Evolutionary conservation across 2,888 invertebrate species (phyloP).

Genomic region (Latrodectus hesperus): DNA sequence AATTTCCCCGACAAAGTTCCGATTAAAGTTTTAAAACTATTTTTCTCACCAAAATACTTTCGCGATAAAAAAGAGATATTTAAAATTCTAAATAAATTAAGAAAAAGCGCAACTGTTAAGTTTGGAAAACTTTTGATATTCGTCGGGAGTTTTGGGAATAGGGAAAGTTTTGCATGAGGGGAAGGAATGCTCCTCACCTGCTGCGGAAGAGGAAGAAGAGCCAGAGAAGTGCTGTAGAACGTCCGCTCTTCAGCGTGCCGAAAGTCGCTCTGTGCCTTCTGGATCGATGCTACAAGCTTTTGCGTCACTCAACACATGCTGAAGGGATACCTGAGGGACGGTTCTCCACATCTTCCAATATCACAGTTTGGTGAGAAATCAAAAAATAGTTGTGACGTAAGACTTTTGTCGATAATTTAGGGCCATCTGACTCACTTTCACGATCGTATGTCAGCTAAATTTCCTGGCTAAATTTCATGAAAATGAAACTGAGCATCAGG

Average conservation of each 20-base stretch:
- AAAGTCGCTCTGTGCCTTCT: constrained; percentile 13
- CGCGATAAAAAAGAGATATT: too few species aligned
- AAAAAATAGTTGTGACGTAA: constrained; percentile 43
- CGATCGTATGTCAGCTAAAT: background rate
- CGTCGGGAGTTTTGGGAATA: too few species aligned
- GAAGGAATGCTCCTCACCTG: background rate
- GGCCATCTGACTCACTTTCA: constrained; percentile 2
- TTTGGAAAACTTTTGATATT: too few species aligned
- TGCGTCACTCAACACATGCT: constrained; percentile 60
- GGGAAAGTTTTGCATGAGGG: too few species aligned
- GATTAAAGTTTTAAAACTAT: too few species aligned
- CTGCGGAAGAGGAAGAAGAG: background rate
- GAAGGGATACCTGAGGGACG: constrained; percentile 57
- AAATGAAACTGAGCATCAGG: too few species aligned
- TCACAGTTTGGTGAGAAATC: constrained; percentile 29
- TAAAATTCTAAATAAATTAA: too few species aligned
- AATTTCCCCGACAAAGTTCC: too few species aligned
- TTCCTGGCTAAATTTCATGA: too few species aligned
- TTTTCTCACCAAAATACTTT: too few species aligned
- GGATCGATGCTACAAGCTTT: constrained; percentile 66
- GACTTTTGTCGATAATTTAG: constrained; percentile 26
- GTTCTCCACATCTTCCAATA: constrained; percentile 13
- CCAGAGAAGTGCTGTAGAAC: background rate
- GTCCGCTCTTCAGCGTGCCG: constrained; percentile 23
- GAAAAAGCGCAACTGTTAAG: too few species aligned